phyloP scores from a whole-genome alignment of 2,113 vertebrate genomes.

The Atractosteus spatula region DNA sequence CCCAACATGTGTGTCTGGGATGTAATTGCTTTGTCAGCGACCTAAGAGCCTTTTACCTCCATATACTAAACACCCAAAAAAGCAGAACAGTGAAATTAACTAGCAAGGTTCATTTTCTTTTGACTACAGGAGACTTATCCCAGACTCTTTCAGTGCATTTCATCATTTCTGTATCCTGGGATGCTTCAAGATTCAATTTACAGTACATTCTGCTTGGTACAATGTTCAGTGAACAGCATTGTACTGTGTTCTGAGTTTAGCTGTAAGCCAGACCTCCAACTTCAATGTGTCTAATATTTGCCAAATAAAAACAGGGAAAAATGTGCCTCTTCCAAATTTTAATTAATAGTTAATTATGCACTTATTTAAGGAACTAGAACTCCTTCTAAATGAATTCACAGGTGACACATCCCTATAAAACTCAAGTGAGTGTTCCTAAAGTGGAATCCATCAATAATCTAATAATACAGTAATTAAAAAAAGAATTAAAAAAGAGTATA shows the following conservation, averaged over 20 bases:
- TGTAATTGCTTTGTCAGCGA: slow-evolving; percentile 61
- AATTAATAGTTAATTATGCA: background rate
- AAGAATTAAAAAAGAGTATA: too few relatives aligned
- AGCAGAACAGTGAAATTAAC: slow-evolving; percentile 31
- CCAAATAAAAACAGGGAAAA: background rate
- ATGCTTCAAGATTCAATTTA: background rate
- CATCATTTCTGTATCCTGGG: background rate
- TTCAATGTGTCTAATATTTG: background rate
- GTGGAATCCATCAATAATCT: too few relatives aligned
- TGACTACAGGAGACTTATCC: background rate
- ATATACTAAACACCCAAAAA: slow-evolving; percentile 37
- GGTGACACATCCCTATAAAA: too few relatives aligned
- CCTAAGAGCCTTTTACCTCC: slow-evolving; percentile 49
- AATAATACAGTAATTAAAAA: too few relatives aligned
- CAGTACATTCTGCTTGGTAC: background rate
- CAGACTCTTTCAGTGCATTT: background rate
- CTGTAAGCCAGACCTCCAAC: background rate
- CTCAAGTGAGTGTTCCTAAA: too few relatives aligned
- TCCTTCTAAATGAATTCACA: background rate
- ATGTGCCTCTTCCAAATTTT: background rate
- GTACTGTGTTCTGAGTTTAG: background rate
- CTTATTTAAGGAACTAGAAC: background rate
- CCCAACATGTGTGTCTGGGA: slow-evolving; percentile 39
- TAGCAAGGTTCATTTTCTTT: slow-evolving; percentile 1
- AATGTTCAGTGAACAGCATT: background rate